Evolutionary conservation across 2,797 vertebrate genomes (phyloP).

Genomic region (Dendrocincla fuliginosa): DNA sequence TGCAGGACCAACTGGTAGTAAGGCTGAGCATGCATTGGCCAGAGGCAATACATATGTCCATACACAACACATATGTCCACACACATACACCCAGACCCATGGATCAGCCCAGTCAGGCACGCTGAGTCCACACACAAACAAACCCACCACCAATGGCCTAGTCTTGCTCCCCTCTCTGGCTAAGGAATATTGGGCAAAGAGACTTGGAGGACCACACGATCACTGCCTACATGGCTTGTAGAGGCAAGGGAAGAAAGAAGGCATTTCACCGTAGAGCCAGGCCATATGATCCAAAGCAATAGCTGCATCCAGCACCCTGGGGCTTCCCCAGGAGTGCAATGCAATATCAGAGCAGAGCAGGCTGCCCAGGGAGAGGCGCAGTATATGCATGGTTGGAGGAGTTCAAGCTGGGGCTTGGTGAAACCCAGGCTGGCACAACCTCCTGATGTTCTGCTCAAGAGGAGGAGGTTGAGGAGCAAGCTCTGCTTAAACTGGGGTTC

Average conservation of each 20-base stretch:
- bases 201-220: no score
- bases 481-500: background rate
- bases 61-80: no score
- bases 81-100: no score
- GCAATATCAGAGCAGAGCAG: background rate
- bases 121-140: background rate
- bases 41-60: rapidly evolving
- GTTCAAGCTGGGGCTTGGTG: background rate
- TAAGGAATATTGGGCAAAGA: background rate
- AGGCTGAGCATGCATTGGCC: background rate
- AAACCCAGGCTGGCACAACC: background rate
- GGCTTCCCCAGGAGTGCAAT: background rate
- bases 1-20: background rate
- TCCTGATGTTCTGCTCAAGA: background rate
- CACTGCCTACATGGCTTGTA: background rate
- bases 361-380: background rate
- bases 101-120: rapidly evolving
- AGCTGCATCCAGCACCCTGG: rapidly evolving
- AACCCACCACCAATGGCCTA: background rate
- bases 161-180: background rate
- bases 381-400: rapidly evolving
- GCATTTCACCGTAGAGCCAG: rapidly evolving
- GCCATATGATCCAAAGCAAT: background rate
- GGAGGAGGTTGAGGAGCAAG: rapidly evolving
- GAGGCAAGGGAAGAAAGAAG: background rate